These are phyloP conservation scores for Ptilodon capucinus DNA, from an alignment of 2,888 invertebrate species.

Conservation along the genomic window DNA sequence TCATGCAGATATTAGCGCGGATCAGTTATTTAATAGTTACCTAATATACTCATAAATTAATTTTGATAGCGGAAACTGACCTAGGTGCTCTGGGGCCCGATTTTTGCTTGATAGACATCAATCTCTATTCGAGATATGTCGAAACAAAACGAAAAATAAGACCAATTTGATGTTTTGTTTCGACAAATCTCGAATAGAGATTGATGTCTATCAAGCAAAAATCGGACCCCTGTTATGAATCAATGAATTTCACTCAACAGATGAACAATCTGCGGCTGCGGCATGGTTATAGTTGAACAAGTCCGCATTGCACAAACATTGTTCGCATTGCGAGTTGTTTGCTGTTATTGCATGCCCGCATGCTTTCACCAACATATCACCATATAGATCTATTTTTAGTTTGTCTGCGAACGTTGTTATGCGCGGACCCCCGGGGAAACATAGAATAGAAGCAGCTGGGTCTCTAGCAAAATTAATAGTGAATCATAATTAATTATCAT, in stretches of 20 bases:
- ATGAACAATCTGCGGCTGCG: slow-evolving; percentile 35
- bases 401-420: slow-evolving; percentile 21
- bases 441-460: background rate
- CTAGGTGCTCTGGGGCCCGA: slow-evolving; percentile 1
- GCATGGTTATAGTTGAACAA: slow-evolving; percentile 38
- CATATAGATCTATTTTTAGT: slow-evolving; percentile 34
- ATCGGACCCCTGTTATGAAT: too few species aligned
- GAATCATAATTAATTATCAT: background rate
- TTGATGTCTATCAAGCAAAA: too few species aligned
- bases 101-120: too few species aligned
- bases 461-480: background rate
- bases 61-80: slow-evolving; percentile 8
- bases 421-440: background rate
- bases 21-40: slow-evolving; percentile 7
- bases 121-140: too few species aligned
- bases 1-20: background rate
- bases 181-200: too few species aligned
- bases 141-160: too few species aligned
- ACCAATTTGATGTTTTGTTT: too few species aligned
- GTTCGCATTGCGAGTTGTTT: slow-evolving; percentile 47
- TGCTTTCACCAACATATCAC: slow-evolving; percentile 29
- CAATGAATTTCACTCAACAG: slow-evolving; percentile 55
- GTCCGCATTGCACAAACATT: slow-evolving; percentile 46
- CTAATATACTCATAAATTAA: slow-evolving; percentile 14
- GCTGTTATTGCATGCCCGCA: slow-evolving; percentile 54